phyloP scores from a whole-genome alignment of 23 tunicate genomes.

The Clavelina lepadiformis region DNA sequence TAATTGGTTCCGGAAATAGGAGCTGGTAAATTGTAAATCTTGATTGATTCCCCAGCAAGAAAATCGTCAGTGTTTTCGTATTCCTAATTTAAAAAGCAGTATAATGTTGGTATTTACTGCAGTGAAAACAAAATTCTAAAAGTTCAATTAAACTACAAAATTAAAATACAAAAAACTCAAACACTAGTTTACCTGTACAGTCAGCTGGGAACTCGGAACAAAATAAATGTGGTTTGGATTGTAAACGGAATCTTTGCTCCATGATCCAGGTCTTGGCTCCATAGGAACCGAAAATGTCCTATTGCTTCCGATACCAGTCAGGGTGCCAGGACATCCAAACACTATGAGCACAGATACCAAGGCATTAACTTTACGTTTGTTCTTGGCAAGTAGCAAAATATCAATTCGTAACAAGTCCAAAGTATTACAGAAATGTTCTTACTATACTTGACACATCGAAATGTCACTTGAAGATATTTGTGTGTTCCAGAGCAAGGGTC shows the following conservation, averaged over 20 bases:
- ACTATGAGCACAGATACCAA: slow-evolving; percentile 36
- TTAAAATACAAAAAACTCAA: too few relatives aligned
- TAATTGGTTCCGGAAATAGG: slow-evolving; percentile 31
- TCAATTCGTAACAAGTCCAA: too few relatives aligned
- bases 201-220: slow-evolving; percentile 5
- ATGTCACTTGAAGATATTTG: slow-evolving; percentile 57
- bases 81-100: slow-evolving; percentile 16
- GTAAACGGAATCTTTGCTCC: slow-evolving; percentile 71
- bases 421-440: too few relatives aligned
- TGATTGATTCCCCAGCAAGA: slow-evolving; percentile 23
- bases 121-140: too few relatives aligned
- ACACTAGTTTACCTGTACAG: slow-evolving; percentile 24
- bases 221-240: slow-evolving; percentile 53
- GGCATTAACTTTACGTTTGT: too few relatives aligned
- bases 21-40: slow-evolving; percentile 26
- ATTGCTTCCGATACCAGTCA: slow-evolving; percentile 61
- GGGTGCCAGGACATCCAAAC: slow-evolving; percentile 81
- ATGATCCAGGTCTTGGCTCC: slow-evolving; percentile 45
- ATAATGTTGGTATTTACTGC: neutral
- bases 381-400: too few relatives aligned
- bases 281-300: slow-evolving; percentile 15
- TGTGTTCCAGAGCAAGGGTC: slow-evolving; percentile 84
- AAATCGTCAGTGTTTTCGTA: slow-evolving; percentile 41
- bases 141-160: too few relatives aligned
- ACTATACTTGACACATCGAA: slow-evolving; percentile 78